These are phyloP conservation scores for Loxodonta africana DNA, from an alignment of 2,113 vertebrate species.

Conservation along the genomic window DNA sequence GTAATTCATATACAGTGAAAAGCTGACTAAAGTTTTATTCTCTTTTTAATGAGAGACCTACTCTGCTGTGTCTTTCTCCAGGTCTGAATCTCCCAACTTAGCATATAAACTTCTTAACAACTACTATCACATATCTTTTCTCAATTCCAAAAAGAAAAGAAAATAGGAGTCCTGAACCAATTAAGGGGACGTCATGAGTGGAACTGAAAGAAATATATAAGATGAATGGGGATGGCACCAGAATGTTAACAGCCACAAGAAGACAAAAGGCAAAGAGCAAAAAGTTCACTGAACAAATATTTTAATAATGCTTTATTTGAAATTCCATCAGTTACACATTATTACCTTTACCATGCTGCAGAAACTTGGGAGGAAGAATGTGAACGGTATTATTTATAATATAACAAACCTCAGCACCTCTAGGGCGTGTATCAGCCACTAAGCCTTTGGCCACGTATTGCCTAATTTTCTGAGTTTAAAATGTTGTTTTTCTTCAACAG, in stretches of 20 bases:
- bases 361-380: slow-evolving; percentile 77
- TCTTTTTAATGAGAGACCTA: slow-evolving; percentile 48
- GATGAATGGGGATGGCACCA: slow-evolving; percentile 36
- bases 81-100: slow-evolving; percentile 45
- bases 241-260: slow-evolving; percentile 69
- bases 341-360: slow-evolving; percentile 81
- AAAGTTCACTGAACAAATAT: slow-evolving; percentile 85
- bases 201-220: slow-evolving; percentile 57
- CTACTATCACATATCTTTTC: slow-evolving; percentile 59
- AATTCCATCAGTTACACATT: slow-evolving; percentile 87
- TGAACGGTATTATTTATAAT: slow-evolving; percentile 83
- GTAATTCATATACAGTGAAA: slow-evolving; percentile 50
- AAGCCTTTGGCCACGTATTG: slow-evolving; percentile 69
- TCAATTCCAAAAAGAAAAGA: slow-evolving; percentile 62
- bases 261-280: slow-evolving; percentile 74
- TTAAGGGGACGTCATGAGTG: slow-evolving; percentile 60
- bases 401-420: slow-evolving; percentile 77
- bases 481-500: slow-evolving; percentile 60
- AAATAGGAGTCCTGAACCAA: slow-evolving; percentile 63
- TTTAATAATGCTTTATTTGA: slow-evolving; percentile 87
- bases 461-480: slow-evolving; percentile 78
- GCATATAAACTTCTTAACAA: slow-evolving; percentile 65
- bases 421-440: slow-evolving; percentile 50
- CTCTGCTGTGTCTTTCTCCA: slow-evolving; percentile 55
- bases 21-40: slow-evolving; percentile 65